These are phyloP conservation scores for Lampropteryx suffumata DNA, from an alignment of 2,888 invertebrate genomes.

Conservation along the genomic window DNA sequence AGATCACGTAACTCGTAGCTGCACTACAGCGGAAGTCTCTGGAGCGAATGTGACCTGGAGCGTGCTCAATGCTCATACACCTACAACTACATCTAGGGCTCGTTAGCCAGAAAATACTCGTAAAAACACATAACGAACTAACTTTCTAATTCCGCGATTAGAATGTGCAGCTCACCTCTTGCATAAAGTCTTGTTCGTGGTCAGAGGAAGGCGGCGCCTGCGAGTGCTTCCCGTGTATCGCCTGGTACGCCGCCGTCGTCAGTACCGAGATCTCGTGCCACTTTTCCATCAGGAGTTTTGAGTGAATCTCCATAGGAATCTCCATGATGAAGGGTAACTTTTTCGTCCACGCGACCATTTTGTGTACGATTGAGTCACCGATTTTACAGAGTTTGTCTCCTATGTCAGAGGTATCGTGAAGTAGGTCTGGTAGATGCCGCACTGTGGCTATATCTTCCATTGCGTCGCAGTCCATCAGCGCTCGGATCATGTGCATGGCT, in stretches of 20 bases:
- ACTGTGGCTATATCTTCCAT: conserved; percentile 97
- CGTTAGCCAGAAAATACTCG: conserved; percentile 34
- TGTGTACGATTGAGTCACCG: conserved; percentile 98
- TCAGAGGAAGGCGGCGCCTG: conserved; percentile 73
- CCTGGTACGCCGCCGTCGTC: conserved; percentile 96
- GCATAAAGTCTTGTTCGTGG: conserved; percentile 90
- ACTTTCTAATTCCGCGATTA: conserved; percentile 30
- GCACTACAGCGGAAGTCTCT: conserved; percentile 75
- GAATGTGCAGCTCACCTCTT: conserved; percentile 85
- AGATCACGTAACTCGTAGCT: conserved; percentile 80
- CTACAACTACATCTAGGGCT: conserved; percentile 52
- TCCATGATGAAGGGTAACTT: conserved; percentile 98
- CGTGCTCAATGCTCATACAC: no score
- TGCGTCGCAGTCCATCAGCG: conserved; percentile 97
- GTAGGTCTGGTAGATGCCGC: conserved; percentile 94
- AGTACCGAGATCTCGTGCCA: conserved; percentile 98
- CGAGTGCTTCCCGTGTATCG: conserved; percentile 88
- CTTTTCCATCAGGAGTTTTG: conserved; percentile 97
- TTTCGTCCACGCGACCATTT: conserved; percentile 99
- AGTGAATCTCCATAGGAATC: conserved; percentile 97
- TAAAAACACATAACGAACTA: conserved; percentile 28
- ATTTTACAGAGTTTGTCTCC: conserved; percentile 97
- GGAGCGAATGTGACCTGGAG: conserved; percentile 70
- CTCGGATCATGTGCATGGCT: conserved; percentile 94
- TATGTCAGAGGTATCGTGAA: conserved; percentile 95